Conservation (phyloP, 2,113 vertebrate genomes). For the Anthoscopus minutus region DNA sequence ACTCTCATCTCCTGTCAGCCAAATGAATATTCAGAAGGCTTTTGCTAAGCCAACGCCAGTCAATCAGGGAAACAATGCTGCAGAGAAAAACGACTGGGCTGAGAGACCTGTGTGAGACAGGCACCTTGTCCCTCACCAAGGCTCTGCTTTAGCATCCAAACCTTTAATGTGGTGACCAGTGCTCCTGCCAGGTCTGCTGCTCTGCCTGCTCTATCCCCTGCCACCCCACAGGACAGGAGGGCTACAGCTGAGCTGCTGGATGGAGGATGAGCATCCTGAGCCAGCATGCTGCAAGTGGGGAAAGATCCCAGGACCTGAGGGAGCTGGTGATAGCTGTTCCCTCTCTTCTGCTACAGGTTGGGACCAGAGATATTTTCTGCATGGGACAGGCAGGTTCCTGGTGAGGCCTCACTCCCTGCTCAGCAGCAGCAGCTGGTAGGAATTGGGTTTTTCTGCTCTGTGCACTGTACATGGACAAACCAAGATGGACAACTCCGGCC, state of each 20-base stretch:
- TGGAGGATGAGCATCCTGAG: not conserved
- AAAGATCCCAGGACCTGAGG: not conserved
- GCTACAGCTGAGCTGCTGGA: not conserved
- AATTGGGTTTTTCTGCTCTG: not conserved
- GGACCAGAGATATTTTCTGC: not conserved
- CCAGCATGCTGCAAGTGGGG: fast-evolving
- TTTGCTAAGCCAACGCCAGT: not conserved
- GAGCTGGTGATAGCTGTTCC: not conserved
- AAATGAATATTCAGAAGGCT: slow-evolving; percentile 47
- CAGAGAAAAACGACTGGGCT: not conserved
- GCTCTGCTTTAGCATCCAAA: not conserved
- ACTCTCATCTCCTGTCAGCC: not conserved
- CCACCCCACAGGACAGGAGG: fast-evolving
- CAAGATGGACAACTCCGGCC: not conserved
- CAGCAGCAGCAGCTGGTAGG: not conserved
- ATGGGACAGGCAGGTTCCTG: not conserved
- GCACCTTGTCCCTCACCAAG: not conserved
- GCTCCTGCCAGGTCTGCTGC: not conserved
- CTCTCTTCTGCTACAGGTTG: not conserved
- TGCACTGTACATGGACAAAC: not conserved
- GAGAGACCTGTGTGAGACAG: not conserved
- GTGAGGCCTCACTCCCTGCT: not conserved
- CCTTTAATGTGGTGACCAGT: fast-evolving
- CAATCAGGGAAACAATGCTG: slow-evolving; percentile 9
- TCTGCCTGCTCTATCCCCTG: not conserved